Base-by-base conservation (phyloP, 2,113 vertebrate genomes). In the Rhabdornis inornatus region DNA sequence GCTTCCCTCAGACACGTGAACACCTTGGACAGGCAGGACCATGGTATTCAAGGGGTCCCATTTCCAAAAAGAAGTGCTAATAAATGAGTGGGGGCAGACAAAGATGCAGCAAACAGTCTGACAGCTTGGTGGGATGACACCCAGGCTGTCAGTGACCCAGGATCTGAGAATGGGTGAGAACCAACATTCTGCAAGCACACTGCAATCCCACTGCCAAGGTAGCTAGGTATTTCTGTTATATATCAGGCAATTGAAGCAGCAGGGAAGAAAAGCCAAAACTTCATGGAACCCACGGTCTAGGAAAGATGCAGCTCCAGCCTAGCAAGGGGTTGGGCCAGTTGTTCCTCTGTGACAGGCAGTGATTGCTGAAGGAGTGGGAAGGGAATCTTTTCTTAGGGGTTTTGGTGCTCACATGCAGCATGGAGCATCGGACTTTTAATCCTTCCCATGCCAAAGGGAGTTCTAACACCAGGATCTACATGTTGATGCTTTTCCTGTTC, bases 1-100 rank as follows among this genome's bases (percentile, higher is more conserved):
- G 4, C 40, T 42, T 39, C 8, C 27, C 35, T 30, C 45, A 30
- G 24, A 17, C 24, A 31, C 7, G 8, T 17, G 23, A 47, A 42
- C 21, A 4, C 30, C 15, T 24, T 27, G 15, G 7, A 11, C 53
- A 30, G 18, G 15, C 0, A 0, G 63, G 35, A 40, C 17, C 7
- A 1, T 30, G 37, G 27, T 42, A 39, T 33, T 27, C 20, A 16
- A 52, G 2, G 15, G 9, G 24, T 33, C 15, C 23, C 4, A 5
- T 75, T 79, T 53, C 53, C 42, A 69, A n/a, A 44, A 45, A 11
- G 2, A 30, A 80, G 20, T 16, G 40, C 22, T 84, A 31, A 44
- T 44, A 40, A 47, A 31, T 5, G 11, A 10, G 16, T 27, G 27
- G 57, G 12, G 40, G 7, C 4, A 1, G 4, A 16, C 0, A 0